Conservation (phyloP, 1,140 invertebrate genomes). For the Hirudo medicinalis region DNA sequence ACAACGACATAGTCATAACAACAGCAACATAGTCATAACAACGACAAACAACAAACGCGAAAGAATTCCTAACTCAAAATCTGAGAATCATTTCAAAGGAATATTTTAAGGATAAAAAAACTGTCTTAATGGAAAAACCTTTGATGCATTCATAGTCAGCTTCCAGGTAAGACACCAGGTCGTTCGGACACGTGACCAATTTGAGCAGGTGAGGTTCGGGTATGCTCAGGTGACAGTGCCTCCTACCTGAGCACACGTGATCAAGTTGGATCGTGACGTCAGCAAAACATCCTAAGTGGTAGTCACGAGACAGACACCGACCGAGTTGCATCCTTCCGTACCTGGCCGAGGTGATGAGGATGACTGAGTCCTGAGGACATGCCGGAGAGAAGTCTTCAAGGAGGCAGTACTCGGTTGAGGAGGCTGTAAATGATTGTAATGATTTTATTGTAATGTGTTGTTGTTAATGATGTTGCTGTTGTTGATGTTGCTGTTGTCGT, state of each 20-base stretch:
- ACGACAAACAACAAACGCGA: too few relatives aligned
- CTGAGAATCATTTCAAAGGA: too few relatives aligned
- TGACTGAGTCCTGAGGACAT: constrained; percentile 10
- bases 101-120: too few relatives aligned
- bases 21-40: too few relatives aligned
- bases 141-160: constrained; percentile 11
- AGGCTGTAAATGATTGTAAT: background rate
- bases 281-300: constrained; percentile 11
- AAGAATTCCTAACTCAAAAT: too few relatives aligned
- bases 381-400: constrained; percentile 9
- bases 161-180: constrained; percentile 16
- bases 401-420: constrained; percentile 14
- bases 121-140: too few relatives aligned
- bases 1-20: too few relatives aligned
- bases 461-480: too few relatives aligned
- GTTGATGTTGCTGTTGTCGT: too few relatives aligned
- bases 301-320: constrained; percentile 14
- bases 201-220: constrained; percentile 10
- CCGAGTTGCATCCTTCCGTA: constrained; percentile 17
- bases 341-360: constrained; percentile 6
- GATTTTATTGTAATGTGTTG: too few relatives aligned
- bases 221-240: constrained; percentile 15
- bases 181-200: constrained; percentile 3
- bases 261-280: constrained; percentile 16
- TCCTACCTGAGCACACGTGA: constrained; percentile 11